Percentiles rank a stretch among this genome's conserved stretches.
Conservation (phyloP, 2,797 vertebrate genomes). For the Melanotaenia boesemani region DNA sequence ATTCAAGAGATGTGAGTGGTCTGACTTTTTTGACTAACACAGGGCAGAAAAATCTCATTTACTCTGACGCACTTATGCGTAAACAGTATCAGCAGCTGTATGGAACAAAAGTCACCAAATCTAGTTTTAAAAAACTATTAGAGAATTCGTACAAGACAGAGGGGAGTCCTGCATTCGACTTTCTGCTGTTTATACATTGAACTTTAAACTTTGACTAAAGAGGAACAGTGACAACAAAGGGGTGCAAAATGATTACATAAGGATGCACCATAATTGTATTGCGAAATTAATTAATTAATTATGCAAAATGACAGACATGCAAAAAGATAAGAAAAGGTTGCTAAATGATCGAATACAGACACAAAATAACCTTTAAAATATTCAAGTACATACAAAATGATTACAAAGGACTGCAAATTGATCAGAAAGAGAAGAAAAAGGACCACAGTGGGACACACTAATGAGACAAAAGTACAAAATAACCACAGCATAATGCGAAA, state of each 20-base stretch:
- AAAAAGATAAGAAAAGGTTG: not conserved
- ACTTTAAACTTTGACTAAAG: not conserved
- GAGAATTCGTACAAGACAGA: not conserved
- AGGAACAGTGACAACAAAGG: too few relatives aligned
- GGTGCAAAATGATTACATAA: too few relatives aligned
- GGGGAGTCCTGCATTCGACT: not conserved
- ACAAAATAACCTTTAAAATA: not conserved
- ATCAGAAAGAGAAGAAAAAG: too few relatives aligned
- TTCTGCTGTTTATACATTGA: not conserved
- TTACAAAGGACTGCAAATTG: too few relatives aligned
- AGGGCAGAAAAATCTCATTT: constrained; percentile 24
- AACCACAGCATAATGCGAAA: too few relatives aligned
- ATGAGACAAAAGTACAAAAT: too few relatives aligned
- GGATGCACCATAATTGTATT: too few relatives aligned
- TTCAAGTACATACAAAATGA: too few relatives aligned
- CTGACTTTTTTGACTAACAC: constrained; percentile 26
- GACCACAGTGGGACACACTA: too few relatives aligned
- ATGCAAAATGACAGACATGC: too few relatives aligned
- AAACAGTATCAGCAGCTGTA: constrained; percentile 1
- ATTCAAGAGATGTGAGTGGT: constrained; percentile 47
- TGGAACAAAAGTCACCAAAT: constrained; percentile 1
- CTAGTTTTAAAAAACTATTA: not conserved
- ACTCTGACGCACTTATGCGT: constrained; percentile 16
- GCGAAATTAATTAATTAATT: too few relatives aligned
- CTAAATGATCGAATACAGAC: not conserved